Evolutionary conservation across 2,888 invertebrate genomes (phyloP).

Genomic region (Cerceris ruficornis): DNA sequence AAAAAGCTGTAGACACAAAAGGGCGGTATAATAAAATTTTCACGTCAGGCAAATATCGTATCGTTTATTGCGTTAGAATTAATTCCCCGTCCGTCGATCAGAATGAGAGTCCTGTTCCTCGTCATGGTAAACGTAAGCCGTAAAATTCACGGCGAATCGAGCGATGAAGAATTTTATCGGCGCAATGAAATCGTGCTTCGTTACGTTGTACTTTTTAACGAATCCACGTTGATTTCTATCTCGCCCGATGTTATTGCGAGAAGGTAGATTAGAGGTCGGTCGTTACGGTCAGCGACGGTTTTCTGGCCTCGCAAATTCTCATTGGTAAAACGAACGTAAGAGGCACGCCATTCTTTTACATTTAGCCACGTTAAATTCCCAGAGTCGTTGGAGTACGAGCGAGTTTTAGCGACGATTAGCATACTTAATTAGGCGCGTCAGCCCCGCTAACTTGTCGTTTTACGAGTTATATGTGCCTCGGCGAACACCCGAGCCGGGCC

Average conservation of each 20-base stretch:
- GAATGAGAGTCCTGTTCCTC: not conserved
- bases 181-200: conserved; percentile 1
- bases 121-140: not conserved
- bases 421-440: conserved; percentile 63
- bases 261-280: not conserved
- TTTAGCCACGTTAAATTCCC: conserved; percentile 31
- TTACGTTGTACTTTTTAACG: not conserved
- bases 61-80: not conserved
- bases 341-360: conserved; percentile 16
- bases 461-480: conserved; percentile 52
- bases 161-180: conserved; percentile 9
- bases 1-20: not conserved
- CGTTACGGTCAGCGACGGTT: not conserved
- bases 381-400: conserved; percentile 30
- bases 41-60: not conserved
- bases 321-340: not conserved
- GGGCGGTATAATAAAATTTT: not conserved
- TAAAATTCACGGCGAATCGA: not conserved
- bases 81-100: not conserved
- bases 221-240: conserved; percentile 2
- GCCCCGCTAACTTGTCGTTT: conserved; percentile 44
- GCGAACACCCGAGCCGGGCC: conserved; percentile 39
- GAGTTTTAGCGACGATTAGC: conserved; percentile 58
- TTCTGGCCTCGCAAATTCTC: not conserved
- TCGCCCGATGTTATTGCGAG: conserved; percentile 8